Conservation (phyloP, 2,888 invertebrate genomes). For the Anthrax anthrax region DNA sequence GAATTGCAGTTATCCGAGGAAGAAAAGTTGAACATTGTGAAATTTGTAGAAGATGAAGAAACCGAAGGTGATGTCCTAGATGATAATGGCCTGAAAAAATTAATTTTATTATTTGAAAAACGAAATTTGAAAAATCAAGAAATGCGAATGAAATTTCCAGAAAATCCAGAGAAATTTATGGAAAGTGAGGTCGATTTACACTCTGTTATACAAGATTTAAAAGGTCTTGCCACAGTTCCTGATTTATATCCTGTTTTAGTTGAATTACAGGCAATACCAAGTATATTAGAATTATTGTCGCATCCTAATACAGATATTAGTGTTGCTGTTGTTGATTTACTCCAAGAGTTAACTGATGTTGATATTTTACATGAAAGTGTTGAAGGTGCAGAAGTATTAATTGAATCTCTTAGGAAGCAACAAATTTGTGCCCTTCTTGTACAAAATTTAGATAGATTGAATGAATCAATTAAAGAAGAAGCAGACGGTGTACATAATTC, state of each 20-base stretch:
- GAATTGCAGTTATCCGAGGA: conserved; percentile 38
- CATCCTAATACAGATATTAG: conserved; percentile 81
- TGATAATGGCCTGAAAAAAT: conserved; percentile 72
- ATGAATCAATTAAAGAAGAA: conserved; percentile 88
- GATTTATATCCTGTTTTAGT: conserved; percentile 87
- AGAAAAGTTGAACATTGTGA: conserved; percentile 64
- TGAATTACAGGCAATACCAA: conserved; percentile 75
- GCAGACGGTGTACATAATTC: conserved; percentile 93
- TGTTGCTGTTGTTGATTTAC: conserved; percentile 39
- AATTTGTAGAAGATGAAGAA: conserved; percentile 70
- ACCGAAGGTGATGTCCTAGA: conserved; percentile 76
- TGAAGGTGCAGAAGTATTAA: conserved; percentile 76
- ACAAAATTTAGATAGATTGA: conserved; percentile 84
- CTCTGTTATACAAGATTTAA: conserved; percentile 75
- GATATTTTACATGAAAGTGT: conserved; percentile 90
- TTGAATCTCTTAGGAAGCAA: conserved; percentile 76
- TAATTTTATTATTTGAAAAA: conserved; percentile 89
- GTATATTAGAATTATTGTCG: conserved; percentile 77
- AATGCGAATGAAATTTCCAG: conserved; percentile 96
- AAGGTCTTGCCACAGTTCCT: conserved; percentile 88
- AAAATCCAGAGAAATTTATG: conserved; percentile 95
- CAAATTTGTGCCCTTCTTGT: conserved; percentile 82
- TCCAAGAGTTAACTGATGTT: conserved; percentile 86
- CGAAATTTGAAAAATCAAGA: conserved; percentile 87
- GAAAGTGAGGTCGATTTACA: conserved; percentile 92